Base-by-base conservation (phyloP, 1,140 invertebrate genomes). In the Atta texana region DNA sequence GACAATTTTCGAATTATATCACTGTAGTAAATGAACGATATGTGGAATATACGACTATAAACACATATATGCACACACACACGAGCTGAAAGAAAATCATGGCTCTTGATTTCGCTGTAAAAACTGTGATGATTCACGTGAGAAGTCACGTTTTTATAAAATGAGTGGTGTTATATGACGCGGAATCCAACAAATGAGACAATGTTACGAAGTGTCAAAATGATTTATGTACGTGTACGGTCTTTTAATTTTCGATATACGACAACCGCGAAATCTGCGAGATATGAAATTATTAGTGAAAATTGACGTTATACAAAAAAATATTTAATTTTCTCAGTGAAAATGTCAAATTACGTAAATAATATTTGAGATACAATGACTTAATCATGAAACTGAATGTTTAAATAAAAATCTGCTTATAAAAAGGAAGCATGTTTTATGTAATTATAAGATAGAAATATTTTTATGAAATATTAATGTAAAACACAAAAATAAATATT, bases 221-320 rank as follows among this genome's bases (percentile, higher is more conserved):
- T 88, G 88, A 89, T 88, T 81, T 88, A 89, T 78, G 69, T 3
- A 75, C 10, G n/a, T 39, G 12, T 69, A 34, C 7, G 64, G 77
- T 61, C 39, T 84, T 39, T 76, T 57, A 59, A 84, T 76, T 49
- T 44, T 61, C 31, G 31, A 69, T 55, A 18, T 3, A 14, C 31
- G 49, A 69, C 49, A 69, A 16, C 64, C 49, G n/a, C 21, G n/a
- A 69, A 80, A 69, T 53, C 7, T 68, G 31, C 10, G 1, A 21
- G 31, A 2, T 21, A 10, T 69, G 21, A 81, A 81, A 55, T 55
- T 28, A 49, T 18, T 24, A 81, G 16, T 24, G 18, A 69, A 55
- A 71, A 81, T 2, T 66, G 18, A 66, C 61, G 5, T 51, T 64
- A n/a, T n/a, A 78, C 10, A 34, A 69, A 76, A 53, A 53, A 75